Base-by-base conservation (phyloP, 2,113 vertebrate genomes). In the Alexandromys fortis region DNA sequence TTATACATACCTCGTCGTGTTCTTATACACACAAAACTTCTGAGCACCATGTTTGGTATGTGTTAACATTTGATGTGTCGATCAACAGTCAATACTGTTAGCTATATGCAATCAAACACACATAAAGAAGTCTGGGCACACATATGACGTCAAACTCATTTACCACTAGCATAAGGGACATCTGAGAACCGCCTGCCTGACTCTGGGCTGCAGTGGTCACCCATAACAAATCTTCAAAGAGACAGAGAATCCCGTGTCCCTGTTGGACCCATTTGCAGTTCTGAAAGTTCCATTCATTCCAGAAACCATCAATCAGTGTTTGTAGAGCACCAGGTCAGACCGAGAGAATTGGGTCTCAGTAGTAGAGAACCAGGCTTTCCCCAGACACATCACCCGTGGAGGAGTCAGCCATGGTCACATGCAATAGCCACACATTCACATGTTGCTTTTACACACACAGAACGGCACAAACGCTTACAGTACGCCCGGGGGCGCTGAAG, bases 211-310 rank as follows among this genome's bases (percentile, higher is more conserved):
- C 63, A 17, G 1, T 2, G 77, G 12, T 83, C 49, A 92, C 47
- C 93, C 83, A 0, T 88, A 86, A 90, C 81, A 89, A 94, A 96
- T 97, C 85, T 86, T 94, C 75, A 95, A 96, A 77, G 61, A 7
- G 67, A 58, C 0, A 16, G 77, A 93, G 77, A 93, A 73, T n/a
- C 35, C 47, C 35, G 30, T 86, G 76, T 58, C 72, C 65, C 75
- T 33, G 7, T 52, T 49, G 67, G 47, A 22, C 70, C 79, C 47
- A 35, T 76, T 38, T 86, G 21, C 7, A 73, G 77, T 79, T 94
- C 96, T 95, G 91, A 96, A 92, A 97, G 94, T 86, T 87, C 90
- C 76, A 73, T 96, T 97, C 96, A 92, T 73, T 42, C 90, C 86
- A 24, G 52, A 68, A 82, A 92, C 82, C 94, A 94, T 94, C 55